These are phyloP conservation scores for Orussus abietinus DNA, from an alignment of 1,140 invertebrate genomes.

Conservation along the genomic window DNA sequence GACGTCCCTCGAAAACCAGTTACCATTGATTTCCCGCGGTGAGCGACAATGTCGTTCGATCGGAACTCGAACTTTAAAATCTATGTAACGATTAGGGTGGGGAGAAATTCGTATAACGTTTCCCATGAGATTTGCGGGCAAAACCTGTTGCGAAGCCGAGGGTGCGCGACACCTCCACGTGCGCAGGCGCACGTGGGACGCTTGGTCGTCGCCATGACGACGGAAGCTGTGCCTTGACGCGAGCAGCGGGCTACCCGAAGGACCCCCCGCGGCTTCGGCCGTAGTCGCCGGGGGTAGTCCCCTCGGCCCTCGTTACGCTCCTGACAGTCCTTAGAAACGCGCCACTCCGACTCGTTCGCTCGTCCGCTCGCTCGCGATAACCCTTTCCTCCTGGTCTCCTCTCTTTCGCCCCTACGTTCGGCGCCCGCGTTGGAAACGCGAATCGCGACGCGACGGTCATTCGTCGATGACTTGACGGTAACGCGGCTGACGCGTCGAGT, in stretches of 20 bases:
- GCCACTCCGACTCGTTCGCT: slow-evolving; percentile 18
- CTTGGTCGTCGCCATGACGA: slow-evolving; percentile 1
- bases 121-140: neutral
- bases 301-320: slow-evolving; percentile 36
- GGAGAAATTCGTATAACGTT: too few relatives aligned
- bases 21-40: too few relatives aligned
- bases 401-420: neutral
- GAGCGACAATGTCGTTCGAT: too few relatives aligned
- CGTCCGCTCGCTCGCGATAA: slow-evolving; percentile 22
- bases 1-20: too few relatives aligned
- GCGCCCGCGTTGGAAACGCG: too few relatives aligned
- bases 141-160: slow-evolving; percentile 15
- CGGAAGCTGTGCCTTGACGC: neutral
- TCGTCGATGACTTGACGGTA: too few relatives aligned
- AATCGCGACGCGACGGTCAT: too few relatives aligned
- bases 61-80: too few relatives aligned
- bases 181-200: slow-evolving; percentile 13
- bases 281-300: slow-evolving; percentile 31
- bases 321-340: slow-evolving; percentile 36
- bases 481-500: too few relatives aligned
- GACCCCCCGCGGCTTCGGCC: slow-evolving; percentile 34
- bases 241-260: slow-evolving; percentile 25
- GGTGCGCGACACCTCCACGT: slow-evolving; percentile 10
- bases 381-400: neutral
- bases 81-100: too few relatives aligned